These are phyloP conservation scores for Eucera pruinosa DNA, from an alignment of 2,888 invertebrate species.

Conservation along the genomic window DNA sequence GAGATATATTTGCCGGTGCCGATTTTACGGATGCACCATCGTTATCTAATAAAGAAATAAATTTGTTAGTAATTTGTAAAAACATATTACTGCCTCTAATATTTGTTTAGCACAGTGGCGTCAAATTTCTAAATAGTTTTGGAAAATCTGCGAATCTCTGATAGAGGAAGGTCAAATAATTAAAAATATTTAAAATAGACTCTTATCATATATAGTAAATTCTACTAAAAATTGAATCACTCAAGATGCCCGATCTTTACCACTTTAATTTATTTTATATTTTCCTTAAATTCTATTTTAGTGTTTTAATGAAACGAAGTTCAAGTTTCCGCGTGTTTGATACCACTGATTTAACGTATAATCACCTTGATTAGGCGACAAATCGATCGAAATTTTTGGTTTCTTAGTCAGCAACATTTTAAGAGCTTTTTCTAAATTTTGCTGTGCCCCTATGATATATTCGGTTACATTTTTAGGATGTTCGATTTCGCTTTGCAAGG, in stretches of 20 bases:
- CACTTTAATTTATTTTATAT: too few species aligned
- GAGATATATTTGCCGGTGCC: slow-evolving; percentile 28
- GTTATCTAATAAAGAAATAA: slow-evolving; percentile 23
- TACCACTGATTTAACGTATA: too few species aligned
- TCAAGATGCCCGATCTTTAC: too few species aligned
- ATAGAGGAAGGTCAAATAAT: too few species aligned
- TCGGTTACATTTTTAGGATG: slow-evolving; percentile 8
- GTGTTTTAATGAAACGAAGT: too few species aligned
- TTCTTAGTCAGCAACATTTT: slow-evolving; percentile 25
- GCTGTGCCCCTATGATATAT: slow-evolving; percentile 40
- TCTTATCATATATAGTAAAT: too few species aligned
- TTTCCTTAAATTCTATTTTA: too few species aligned
- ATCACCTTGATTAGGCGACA: slow-evolving; percentile 33
- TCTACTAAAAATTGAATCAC: too few species aligned
- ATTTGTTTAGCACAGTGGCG: not conserved
- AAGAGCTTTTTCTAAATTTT: slow-evolving; percentile 44
- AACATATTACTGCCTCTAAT: not conserved
- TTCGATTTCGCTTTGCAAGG: slow-evolving; percentile 65
- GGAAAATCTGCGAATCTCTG: too few species aligned
- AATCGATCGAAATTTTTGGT: slow-evolving; percentile 1
- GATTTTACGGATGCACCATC: slow-evolving; percentile 39
- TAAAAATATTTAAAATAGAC: too few species aligned
- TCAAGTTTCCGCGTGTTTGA: too few species aligned
- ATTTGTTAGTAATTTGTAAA: not conserved
- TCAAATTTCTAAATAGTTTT: too few species aligned